phyloP scores from a whole-genome alignment of 2,797 vertebrate genomes.

The Notamacropus eugenii region DNA sequence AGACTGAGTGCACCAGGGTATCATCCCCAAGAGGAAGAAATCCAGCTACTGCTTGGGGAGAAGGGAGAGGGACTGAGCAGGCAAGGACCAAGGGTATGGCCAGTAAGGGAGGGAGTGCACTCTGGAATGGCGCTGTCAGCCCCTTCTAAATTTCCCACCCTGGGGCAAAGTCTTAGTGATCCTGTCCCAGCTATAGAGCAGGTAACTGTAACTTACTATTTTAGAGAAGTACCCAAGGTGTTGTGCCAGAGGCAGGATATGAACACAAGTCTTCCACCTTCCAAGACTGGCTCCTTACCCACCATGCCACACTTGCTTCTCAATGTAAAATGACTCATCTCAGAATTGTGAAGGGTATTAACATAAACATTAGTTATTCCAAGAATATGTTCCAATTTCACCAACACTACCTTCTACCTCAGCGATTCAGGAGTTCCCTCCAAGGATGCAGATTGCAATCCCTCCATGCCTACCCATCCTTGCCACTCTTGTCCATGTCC shows the following conservation, averaged over 20 bases:
- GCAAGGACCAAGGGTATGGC: background rate
- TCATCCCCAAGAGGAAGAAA: background rate
- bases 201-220: background rate
- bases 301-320: background rate
- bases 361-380: conserved; percentile 57
- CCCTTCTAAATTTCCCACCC: background rate
- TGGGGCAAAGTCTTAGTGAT: background rate
- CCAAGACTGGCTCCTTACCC: background rate
- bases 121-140: background rate
- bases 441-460: background rate
- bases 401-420: background rate
- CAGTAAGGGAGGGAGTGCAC: background rate
- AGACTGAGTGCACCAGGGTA: background rate
- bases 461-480: background rate
- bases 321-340: conserved; percentile 58
- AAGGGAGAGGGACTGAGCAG: background rate
- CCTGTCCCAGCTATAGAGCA: background rate
- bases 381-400: conserved; percentile 55
- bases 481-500: background rate
- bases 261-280: background rate
- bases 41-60: background rate
- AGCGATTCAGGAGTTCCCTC: background rate
- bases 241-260: background rate
- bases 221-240: background rate
- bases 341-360: conserved; percentile 60